Base-by-base conservation (phyloP, 2,888 invertebrate species). In the Pollenia amentaria region DNA sequence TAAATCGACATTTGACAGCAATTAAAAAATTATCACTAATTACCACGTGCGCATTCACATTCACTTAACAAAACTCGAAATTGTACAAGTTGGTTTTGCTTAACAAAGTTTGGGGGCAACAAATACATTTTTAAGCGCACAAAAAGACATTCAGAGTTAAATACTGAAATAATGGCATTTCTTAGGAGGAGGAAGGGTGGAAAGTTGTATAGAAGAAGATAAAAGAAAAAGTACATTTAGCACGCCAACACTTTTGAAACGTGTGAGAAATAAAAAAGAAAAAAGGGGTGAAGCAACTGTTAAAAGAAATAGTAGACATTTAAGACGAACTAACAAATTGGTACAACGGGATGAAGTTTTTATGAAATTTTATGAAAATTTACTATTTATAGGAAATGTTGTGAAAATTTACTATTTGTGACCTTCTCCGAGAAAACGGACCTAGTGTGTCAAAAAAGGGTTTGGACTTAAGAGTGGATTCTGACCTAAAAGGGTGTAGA, bases 1-100 rank as follows among this genome's bases (percentile, higher is more conserved):
- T 92, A 92, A 92, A 92, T 92, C 92, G 91, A 90, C 90, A 91
- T 91, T 92, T 90, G 90, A 90, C 90, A 88, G 89, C 92, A 92
- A 92, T 92, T 92, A 92, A 91, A 87, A 91, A 91, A 91, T 92
- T 92, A 92, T 92, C 92, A 90, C 90, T 91, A 92, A 92, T 92
- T 92, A 91, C 91, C 91, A 91, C 91, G 89, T 90, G 91, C 90
- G 88, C 89, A 88, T 88, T 88, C 88, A 89, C 89, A 82, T 91
- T 90, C 76, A 86, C 83, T 86, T 86, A 75, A 79, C 82, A 83
- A 55, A 75, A 86, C 79, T 83, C 16, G 57, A 72, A 69, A 60
- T 60, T 64, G 14, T 70, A 42, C 44, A 67, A 78, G 62, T 60
- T 65, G 64, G 88, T 88, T 83, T 85, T 81, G 87, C 57, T 48